Evolutionary conservation across 1,140 invertebrate species (phyloP).

Genomic region (Bemisia tabaci): DNA sequence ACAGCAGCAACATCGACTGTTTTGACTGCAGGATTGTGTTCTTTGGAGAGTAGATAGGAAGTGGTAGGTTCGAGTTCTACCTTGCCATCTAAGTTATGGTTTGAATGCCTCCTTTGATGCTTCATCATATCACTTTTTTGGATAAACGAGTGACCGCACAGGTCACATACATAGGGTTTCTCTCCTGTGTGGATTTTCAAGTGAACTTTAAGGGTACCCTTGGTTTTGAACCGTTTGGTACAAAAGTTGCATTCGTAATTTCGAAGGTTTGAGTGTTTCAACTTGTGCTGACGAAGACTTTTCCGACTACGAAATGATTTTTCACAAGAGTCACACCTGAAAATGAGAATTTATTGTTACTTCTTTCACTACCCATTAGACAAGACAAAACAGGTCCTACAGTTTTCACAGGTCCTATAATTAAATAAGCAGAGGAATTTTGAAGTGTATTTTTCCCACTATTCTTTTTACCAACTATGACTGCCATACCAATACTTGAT

Average conservation of each 20-base stretch:
- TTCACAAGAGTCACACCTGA: slow-evolving; percentile 30
- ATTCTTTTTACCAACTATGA: too few species aligned
- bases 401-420: too few species aligned
- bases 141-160: slow-evolving; percentile 31
- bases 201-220: slow-evolving; percentile 38
- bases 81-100: slow-evolving; percentile 8
- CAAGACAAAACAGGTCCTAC: too few species aligned
- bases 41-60: neutral
- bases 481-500: too few species aligned
- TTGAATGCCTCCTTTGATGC: slow-evolving; percentile 25
- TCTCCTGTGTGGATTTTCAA: slow-evolving; percentile 52
- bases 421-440: too few species aligned
- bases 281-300: slow-evolving; percentile 30
- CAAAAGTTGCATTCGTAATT: slow-evolving; percentile 38
- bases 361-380: too few species aligned
- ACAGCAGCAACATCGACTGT: neutral
- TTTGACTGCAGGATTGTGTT: neutral
- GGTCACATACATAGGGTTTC: slow-evolving; percentile 35
- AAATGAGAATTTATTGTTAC: slow-evolving; percentile 15
- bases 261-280: slow-evolving; percentile 33
- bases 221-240: slow-evolving; percentile 32
- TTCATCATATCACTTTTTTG: slow-evolving; percentile 32
- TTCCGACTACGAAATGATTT: slow-evolving; percentile 30
- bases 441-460: too few species aligned
- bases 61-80: neutral